Evolutionary conservation across 2,113 vertebrate species (phyloP).

Genomic region (Balaenoptera acutorostrata): DNA sequence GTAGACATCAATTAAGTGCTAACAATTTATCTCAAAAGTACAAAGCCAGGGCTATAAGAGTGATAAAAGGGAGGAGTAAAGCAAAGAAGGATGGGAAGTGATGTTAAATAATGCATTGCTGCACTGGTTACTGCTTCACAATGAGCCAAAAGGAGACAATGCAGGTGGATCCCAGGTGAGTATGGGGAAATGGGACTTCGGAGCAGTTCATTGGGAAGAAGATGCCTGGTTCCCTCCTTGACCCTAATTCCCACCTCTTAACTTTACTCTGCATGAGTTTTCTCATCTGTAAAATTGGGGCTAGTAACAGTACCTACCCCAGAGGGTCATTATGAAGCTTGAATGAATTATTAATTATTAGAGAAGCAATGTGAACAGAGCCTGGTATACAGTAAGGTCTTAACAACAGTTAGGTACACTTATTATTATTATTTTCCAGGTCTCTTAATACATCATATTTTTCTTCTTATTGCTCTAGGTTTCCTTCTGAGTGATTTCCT

Average conservation of each 20-base stretch:
- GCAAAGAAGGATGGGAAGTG: neutral
- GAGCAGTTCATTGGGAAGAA: neutral
- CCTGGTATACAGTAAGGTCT: neutral
- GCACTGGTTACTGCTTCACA: neutral
- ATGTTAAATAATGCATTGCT: neutral
- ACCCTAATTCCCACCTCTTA: neutral
- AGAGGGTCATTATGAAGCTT: neutral
- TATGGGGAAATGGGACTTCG: neutral
- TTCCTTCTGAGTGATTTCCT: neutral
- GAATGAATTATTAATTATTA: neutral
- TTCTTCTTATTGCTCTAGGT: neutral
- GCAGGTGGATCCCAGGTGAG: too few relatives aligned
- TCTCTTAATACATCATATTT: neutral
- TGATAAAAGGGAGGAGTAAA: neutral
- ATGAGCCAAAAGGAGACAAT: neutral
- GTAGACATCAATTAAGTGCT: neutral
- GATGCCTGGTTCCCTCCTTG: neutral
- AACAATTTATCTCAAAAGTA: neutral
- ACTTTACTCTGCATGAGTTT: neutral
- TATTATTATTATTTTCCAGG: neutral
- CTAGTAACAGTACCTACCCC: neutral
- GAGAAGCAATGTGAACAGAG: neutral
- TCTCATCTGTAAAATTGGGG: neutral
- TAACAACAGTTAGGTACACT: neutral
- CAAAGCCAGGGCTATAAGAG: neutral